Evolutionary conservation across 2,797 vertebrate genomes (phyloP).

Genomic region (Sebastes iracundus): DNA sequence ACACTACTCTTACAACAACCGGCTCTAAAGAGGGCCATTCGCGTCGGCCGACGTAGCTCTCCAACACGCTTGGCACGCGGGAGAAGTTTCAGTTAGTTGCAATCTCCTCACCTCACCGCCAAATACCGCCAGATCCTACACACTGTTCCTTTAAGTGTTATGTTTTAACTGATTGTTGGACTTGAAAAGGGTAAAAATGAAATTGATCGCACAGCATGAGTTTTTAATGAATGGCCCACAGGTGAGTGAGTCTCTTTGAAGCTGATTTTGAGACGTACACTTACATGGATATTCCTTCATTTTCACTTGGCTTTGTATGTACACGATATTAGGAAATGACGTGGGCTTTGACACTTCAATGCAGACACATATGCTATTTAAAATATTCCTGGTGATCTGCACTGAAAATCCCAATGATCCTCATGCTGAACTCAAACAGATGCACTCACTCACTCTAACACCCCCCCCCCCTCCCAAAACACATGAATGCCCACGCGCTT

Average conservation of each 20-base stretch:
- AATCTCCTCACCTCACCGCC: no score
- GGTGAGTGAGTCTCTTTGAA: background rate
- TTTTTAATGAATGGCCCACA: background rate
- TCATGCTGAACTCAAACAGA: slow-evolving; percentile 21
- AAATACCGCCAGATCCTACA: no score
- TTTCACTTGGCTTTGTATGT: background rate
- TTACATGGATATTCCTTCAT: background rate
- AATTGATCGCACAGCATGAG: background rate
- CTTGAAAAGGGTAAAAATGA: background rate
- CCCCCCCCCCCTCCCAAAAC: background rate
- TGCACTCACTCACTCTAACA: slow-evolving; percentile 5
- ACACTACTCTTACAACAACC: no score
- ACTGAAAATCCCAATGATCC: background rate
- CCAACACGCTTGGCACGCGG: no score
- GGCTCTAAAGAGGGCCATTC: no score
- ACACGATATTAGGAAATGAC: no score
- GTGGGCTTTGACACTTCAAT: background rate
- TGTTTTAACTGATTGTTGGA: background rate
- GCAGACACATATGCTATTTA: background rate
- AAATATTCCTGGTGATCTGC: background rate
- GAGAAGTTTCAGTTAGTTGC: no score
- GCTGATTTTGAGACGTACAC: background rate
- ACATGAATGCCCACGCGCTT: slow-evolving; percentile 23
- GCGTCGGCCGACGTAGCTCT: no score
- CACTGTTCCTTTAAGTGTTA: background rate